phyloP scores from a whole-genome alignment of 2,888 invertebrate species.

The Ariolimax columbianus region DNA sequence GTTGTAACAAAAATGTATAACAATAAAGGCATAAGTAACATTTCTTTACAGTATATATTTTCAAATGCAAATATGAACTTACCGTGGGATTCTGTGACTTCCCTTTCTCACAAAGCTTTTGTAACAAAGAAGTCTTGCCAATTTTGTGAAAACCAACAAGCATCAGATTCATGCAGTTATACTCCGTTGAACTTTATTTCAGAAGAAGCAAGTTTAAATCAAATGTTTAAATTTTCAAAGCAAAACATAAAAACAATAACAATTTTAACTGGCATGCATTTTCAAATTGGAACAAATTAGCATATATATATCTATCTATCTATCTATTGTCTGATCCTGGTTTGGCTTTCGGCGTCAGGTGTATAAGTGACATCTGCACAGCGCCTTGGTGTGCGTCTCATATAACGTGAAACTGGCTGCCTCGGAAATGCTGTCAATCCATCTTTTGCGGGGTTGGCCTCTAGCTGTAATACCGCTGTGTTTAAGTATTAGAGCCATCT shows the following conservation, averaged over 20 bases:
- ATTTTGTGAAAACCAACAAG: slow-evolving; percentile 91
- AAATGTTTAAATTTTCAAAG: neutral
- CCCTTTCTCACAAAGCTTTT: slow-evolving; percentile 92
- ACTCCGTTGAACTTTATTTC: slow-evolving; percentile 87
- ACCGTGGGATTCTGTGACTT: slow-evolving; percentile 76
- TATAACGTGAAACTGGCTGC: no score
- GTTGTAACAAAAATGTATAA: no score
- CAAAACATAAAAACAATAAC: neutral
- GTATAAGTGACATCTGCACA: no score
- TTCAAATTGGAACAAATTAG: no score
- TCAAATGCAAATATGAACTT: slow-evolving; percentile 41
- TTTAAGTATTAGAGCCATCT: no score
- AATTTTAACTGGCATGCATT: neutral
- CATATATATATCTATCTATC: no score
- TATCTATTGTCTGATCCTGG: no score
- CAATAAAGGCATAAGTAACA: neutral
- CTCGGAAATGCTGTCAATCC: no score
- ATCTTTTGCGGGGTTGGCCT: no score
- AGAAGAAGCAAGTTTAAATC: neutral
- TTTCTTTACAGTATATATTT: neutral
- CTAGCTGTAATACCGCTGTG: no score
- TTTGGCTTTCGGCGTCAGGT: no score
- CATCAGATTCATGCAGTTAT: slow-evolving; percentile 93
- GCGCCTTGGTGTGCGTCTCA: no score
- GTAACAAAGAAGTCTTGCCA: slow-evolving; percentile 94